Base-by-base conservation (phyloP, 23 tunicate genomes). In the Trididemnum clinides region DNA sequence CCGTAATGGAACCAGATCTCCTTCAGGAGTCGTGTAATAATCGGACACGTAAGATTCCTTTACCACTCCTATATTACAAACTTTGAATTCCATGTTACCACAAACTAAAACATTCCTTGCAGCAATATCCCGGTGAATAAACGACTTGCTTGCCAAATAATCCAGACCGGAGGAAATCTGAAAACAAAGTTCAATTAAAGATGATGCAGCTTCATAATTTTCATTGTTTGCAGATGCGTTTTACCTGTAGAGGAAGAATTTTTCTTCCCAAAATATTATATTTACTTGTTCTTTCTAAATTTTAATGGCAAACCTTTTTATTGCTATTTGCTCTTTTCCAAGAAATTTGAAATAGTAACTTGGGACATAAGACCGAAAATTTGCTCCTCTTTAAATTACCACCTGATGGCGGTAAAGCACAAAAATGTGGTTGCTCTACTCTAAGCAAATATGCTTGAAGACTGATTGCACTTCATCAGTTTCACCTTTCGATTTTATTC, bases 81-180 rank as follows among this genome's bases (percentile, higher is more conserved):
- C 88, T 63, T 93, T 93, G 77, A 88, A 33, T 3, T 69, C 72
- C 69, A 54, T 83, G 51, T 93, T 85, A 29, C 64, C 63, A 34
- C 89, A 88, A 39, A 93, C 88, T 7, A 88, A 77, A 29, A 93
- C 72, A 62, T 93, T 93, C 1, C 92, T 50, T 1, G 98, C 90
- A 5, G 98, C 98, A 23, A 93, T 37, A 64, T 93, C 98, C 1
- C 90, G 83, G 50, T 93, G 98, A 34, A 88, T 77, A 59, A 84
- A 93, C 26, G 49, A 63, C n/a, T 88, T 36, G 39, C 62, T 84
- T 19, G 92, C 25, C 1, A 93, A 81, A 64, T 93, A 93, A 32
- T 88, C 92, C 90, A 93, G 34, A 0, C 98, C 98, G 4, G 87
- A 82, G 0, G 89, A 87, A 23, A 93, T 80, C 96, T 91, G 51